Conservation (phyloP, 1,140 invertebrate genomes). For the Mizuhopecten yessoensis region DNA sequence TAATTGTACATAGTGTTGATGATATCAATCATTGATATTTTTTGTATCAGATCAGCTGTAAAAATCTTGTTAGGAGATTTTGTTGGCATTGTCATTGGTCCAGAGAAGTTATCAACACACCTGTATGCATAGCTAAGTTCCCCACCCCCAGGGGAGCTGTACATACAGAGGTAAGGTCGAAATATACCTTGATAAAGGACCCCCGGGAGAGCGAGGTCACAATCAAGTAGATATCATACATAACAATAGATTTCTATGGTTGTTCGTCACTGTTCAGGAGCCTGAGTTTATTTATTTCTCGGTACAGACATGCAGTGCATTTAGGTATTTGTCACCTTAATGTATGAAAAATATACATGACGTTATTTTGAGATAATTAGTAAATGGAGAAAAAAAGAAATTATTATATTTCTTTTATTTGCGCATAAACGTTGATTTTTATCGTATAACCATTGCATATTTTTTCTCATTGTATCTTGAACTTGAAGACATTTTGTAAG, state of each 20-base stretch:
- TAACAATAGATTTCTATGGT: neutral
- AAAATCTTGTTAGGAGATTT: neutral
- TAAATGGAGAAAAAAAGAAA: too few species aligned
- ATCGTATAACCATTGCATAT: too few species aligned
- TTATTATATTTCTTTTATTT: too few species aligned
- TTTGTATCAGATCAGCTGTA: neutral
- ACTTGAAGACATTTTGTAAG: too few species aligned
- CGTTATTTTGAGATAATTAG: too few species aligned
- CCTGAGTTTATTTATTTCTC: neutral
- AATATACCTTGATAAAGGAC: neutral
- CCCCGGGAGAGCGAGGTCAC: neutral
- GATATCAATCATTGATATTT: neutral
- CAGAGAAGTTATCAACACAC: neutral
- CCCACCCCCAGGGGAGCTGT: neutral
- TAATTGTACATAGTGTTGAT: neutral
- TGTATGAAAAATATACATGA: too few species aligned
- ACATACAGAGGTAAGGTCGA: constrained; percentile 4
- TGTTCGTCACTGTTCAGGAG: neutral
- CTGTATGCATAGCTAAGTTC: neutral
- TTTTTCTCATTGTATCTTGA: too few species aligned
- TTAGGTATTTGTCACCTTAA: neutral
- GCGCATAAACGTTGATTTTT: too few species aligned
- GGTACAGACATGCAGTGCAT: neutral
- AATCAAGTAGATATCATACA: neutral
- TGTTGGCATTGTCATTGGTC: neutral